Base-by-base conservation (phyloP, 2,888 invertebrate genomes). In the Odontothrips loti region DNA sequence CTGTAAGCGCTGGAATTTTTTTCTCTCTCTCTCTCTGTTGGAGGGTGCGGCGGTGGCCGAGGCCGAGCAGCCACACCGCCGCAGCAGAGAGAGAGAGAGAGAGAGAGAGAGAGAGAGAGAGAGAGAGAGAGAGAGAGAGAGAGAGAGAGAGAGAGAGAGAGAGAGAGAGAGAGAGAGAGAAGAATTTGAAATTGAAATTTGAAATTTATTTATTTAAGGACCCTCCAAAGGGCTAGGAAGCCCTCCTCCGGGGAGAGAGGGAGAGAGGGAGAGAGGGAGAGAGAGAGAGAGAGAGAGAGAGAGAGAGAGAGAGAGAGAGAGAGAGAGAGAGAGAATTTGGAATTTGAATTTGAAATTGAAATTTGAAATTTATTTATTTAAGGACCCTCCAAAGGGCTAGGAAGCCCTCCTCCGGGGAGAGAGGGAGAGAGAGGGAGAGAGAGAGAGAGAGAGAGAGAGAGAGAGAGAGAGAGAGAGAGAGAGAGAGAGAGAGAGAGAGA, bases 401-500 rank as follows among this genome's bases (percentile, higher is more conserved):
- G 12, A 9, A 48, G 48, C 48, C 12, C 10, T 11, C 48, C 48
- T 48, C 48, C 58, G 20, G 58, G 20, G 58, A 63, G 20, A 20
- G 20, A 20, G 58, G 20, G 58, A 63, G 58, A 20, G 20, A 63
- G 20, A 20, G 58, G 20, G 58, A 63, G 58, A 63, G 58, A 20
- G 20, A 20, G 20, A 20, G 20, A 20, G 58, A 63, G 58, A 63
- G 58, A 63, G 58, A 20, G 20, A 20, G 20, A 20, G 20, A 20
- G 58, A 63, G 58, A 63, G 58, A 63, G 58, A 20, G n/a, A n/a
- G 20, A n/a, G n/a, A n/a, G 10, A 20, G 63, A 63, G 63, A 63
- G 63, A 63, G 58, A 63, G 63, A 63, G 63, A 17, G 51, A 51
- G 51, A 51, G 51, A 51, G 51, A 51, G 51, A 51, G n/a, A n/a